Evolutionary conservation across 2,797 vertebrate species (phyloP).

Genomic region (Lacerta bilineata): DNA sequence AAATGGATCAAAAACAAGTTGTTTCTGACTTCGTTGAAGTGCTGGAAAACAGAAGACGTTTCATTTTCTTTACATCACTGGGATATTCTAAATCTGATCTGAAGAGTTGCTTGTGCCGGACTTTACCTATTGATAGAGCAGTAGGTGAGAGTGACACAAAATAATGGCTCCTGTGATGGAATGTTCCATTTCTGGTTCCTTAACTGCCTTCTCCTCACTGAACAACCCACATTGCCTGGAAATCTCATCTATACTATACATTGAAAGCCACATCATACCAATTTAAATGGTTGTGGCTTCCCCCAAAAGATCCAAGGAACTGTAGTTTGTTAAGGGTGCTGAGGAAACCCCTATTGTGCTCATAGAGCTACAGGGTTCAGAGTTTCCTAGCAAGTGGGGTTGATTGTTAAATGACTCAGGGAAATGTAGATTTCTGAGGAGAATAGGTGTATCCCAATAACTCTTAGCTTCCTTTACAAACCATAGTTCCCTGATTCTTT

Average conservation of each 20-base stretch:
- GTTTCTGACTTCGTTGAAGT: not conserved
- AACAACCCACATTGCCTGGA: not conserved
- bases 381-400: too few species aligned
- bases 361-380: too few species aligned
- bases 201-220: not conserved
- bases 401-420: too few species aligned
- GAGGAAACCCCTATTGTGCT: too few species aligned
- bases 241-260: not conserved
- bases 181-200: not conserved
- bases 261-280: too few species aligned
- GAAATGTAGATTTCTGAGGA: too few species aligned
- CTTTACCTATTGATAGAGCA: not conserved
- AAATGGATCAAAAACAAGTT: not conserved
- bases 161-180: not conserved
- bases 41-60: not conserved
- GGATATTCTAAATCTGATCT: not conserved
- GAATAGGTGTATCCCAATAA: too few species aligned
- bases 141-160: not conserved
- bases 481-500: too few species aligned
- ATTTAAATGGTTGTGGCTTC: too few species aligned
- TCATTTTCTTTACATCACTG: not conserved
- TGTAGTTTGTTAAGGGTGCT: too few species aligned
- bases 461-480: too few species aligned
- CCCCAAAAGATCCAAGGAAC: too few species aligned
- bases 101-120: not conserved